Conservation (phyloP, 2,113 vertebrate genomes). For the Takifugu bimaculatus region DNA sequence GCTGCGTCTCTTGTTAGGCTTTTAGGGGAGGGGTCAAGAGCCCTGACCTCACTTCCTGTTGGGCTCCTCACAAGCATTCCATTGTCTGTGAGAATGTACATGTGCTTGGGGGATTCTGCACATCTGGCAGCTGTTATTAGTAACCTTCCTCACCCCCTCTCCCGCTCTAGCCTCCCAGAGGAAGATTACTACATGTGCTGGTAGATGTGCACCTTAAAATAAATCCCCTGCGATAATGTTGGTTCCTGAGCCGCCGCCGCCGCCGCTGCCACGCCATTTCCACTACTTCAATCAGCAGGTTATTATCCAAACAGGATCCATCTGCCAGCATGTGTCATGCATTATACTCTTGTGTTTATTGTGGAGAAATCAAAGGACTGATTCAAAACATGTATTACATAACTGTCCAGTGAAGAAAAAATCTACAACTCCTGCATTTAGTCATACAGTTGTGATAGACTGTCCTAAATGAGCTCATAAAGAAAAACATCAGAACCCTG, state of each 20-base stretch:
- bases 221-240: slow-evolving; percentile 27
- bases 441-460: no score
- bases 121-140: slow-evolving; percentile 81
- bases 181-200: slow-evolving; percentile 36
- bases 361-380: no score
- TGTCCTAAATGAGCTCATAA: no score
- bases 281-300: background rate
- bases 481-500: no score
- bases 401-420: no score
- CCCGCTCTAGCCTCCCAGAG: slow-evolving; percentile 7
- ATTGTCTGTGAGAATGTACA: slow-evolving; percentile 81
- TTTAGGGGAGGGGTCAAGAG: slow-evolving; percentile 70
- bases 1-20: slow-evolving; percentile 47
- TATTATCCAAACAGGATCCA: background rate
- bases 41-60: slow-evolving; percentile 80
- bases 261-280: background rate
- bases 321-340: no score
- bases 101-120: slow-evolving; percentile 68
- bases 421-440: no score
- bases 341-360: no score
- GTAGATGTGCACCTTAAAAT: slow-evolving; percentile 43
- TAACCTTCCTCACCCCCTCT: slow-evolving; percentile 42
- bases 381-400: no score
- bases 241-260: slow-evolving; percentile 12
- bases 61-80: slow-evolving; percentile 77